A percentile compares a stretch with the other conserved stretches of the same genome.
phyloP scores from a whole-genome alignment of 1,140 invertebrate species.

The Musca domestica region DNA sequence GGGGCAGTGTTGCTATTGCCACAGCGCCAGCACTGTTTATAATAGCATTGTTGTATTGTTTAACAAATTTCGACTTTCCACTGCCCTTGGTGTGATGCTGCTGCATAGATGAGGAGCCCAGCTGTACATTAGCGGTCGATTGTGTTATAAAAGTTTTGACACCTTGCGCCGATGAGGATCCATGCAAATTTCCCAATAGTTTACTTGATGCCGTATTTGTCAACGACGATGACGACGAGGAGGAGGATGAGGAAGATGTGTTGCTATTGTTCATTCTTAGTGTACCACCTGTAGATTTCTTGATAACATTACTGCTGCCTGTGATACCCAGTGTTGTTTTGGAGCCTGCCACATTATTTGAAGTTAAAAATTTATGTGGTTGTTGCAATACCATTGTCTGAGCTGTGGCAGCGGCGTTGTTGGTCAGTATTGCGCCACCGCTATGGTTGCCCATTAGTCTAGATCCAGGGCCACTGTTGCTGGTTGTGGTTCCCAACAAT shows the following conservation, averaged over 20 bases:
- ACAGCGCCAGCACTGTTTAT: slow-evolving; percentile 22
- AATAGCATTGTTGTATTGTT: slow-evolving; percentile 38
- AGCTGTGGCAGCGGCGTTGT: neutral
- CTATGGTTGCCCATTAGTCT: neutral
- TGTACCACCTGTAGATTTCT: slow-evolving; percentile 11
- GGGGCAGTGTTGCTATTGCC: slow-evolving; percentile 39
- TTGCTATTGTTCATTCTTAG: slow-evolving; percentile 27
- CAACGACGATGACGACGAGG: neutral
- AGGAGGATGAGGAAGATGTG: neutral
- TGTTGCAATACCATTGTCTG: slow-evolving; percentile 30
- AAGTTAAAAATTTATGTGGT: slow-evolving; percentile 38
- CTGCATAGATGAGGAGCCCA: slow-evolving; percentile 26
- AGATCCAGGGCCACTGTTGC: neutral
- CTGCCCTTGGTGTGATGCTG: slow-evolving; percentile 26
- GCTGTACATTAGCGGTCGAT: slow-evolving; percentile 27
- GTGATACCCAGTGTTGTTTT: slow-evolving; percentile 8
- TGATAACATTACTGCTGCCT: neutral
- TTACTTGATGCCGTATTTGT: slow-evolving; percentile 29
- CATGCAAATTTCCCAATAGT: slow-evolving; percentile 19
- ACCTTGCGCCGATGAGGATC: slow-evolving; percentile 28
- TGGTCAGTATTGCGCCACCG: neutral
- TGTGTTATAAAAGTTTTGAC: slow-evolving; percentile 22
- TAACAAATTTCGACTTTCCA: slow-evolving; percentile 39
- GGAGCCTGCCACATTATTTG: slow-evolving; percentile 17
- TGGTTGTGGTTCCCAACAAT: neutral